Evolutionary conservation across 2,797 vertebrate species (phyloP).

Genomic region (Halcyon leucocephala): DNA sequence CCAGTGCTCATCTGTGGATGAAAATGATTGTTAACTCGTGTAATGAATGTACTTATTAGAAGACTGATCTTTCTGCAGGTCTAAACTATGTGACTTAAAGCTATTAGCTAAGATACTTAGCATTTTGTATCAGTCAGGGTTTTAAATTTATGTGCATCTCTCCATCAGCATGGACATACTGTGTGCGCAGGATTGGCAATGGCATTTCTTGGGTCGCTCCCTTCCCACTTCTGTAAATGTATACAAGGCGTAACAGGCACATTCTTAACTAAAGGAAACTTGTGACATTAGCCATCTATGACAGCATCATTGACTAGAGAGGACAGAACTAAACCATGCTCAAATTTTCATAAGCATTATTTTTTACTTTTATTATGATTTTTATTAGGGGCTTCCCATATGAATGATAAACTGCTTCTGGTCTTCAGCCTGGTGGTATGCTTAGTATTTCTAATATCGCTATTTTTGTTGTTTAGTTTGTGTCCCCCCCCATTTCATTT

Average conservation of each 20-base stretch:
- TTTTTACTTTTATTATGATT: not conserved
- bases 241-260: not conserved
- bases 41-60: not conserved
- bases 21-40: not conserved
- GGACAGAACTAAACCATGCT: not conserved
- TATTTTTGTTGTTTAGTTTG: not conserved
- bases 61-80: not conserved
- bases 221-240: not conserved
- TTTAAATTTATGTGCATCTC: not conserved
- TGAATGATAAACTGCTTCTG: not conserved
- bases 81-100: not conserved
- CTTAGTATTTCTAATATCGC: not conserved
- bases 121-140: not conserved
- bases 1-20: not conserved
- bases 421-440: not conserved
- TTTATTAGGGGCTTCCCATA: not conserved
- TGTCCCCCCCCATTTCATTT: not conserved
- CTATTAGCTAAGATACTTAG: not conserved
- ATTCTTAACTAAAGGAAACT: not conserved
- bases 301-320: not conserved
- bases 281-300: not conserved
- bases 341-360: not conserved
- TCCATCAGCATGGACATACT: accelerated
- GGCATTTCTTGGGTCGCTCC: not conserved
- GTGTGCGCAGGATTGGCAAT: not conserved